Evolutionary conservation across 2,888 invertebrate genomes (phyloP).

Genomic region (Synergus laeviventris): DNA sequence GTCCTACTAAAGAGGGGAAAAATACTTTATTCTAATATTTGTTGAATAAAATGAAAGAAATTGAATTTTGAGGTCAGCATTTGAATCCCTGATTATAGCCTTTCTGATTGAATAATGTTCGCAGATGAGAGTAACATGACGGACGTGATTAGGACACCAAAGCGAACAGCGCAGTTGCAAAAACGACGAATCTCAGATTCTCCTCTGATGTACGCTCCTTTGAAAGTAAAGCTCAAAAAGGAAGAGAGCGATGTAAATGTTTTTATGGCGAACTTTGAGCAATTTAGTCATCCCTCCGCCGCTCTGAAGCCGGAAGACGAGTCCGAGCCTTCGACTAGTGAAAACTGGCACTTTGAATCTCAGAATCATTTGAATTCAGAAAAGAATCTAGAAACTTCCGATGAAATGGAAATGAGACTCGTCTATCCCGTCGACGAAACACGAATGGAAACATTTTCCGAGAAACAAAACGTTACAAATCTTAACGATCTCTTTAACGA

Average conservation of each 20-base stretch:
- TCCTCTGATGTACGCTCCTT: constrained; percentile 48
- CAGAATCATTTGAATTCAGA: constrained; percentile 45
- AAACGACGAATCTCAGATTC: constrained; percentile 52
- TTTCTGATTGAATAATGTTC: not conserved
- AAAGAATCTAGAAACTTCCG: constrained; percentile 41
- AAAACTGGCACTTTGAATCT: not conserved
- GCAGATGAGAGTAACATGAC: not conserved
- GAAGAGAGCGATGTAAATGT: constrained; percentile 44
- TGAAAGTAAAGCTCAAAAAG: constrained; percentile 49
- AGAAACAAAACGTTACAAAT: constrained; percentile 41
- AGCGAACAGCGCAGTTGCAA: constrained; percentile 43
- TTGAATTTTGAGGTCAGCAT: too few species aligned
- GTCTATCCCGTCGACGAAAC: constrained; percentile 37
- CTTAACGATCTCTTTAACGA: constrained; percentile 49
- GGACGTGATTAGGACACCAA: constrained; percentile 46
- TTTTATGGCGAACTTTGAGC: constrained; percentile 47
- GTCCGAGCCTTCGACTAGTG: not conserved
- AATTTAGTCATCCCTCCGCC: constrained; percentile 32
- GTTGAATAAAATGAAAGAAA: too few species aligned
- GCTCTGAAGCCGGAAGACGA: constrained; percentile 35
- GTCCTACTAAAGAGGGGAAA: too few species aligned
- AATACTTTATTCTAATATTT: too few species aligned
- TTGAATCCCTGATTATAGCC: too few species aligned
- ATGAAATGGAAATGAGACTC: constrained; percentile 49
- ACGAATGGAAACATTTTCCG: not conserved